Conservation (phyloP, 2,888 invertebrate genomes). For the Sympetrum striolatum region DNA sequence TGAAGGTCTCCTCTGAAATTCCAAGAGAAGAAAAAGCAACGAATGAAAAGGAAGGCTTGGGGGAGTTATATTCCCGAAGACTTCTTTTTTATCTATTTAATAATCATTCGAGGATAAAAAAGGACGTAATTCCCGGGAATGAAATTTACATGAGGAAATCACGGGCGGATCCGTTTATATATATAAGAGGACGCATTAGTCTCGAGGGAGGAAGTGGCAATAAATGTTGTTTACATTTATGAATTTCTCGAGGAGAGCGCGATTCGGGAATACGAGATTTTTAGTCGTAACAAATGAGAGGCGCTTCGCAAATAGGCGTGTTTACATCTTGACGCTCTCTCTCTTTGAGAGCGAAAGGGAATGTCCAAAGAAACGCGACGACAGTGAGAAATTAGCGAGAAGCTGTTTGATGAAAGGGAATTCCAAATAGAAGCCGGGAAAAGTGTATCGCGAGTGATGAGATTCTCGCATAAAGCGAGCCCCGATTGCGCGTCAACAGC, state of each 20-base stretch:
- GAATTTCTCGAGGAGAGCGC: no score
- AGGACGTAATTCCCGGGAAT: not conserved
- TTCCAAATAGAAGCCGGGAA: not conserved
- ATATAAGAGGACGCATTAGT: no score
- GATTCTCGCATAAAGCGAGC: not conserved
- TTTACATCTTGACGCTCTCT: no score
- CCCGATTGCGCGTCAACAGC: not conserved
- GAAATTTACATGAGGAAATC: not conserved
- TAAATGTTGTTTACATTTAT: no score
- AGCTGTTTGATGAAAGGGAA: conserved; percentile 22
- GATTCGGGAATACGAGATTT: not conserved
- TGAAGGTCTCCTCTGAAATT: not conserved
- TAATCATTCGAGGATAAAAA: not conserved
- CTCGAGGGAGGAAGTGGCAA: no score
- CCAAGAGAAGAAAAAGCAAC: not conserved
- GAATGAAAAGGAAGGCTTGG: no score
- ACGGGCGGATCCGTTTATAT: no score
- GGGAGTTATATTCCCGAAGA: not conserved
- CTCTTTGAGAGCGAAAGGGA: not conserved
- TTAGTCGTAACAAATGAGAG: not conserved
- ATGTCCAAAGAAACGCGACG: not conserved
- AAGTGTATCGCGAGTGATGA: not conserved
- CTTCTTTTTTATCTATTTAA: not conserved
- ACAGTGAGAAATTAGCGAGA: not conserved
- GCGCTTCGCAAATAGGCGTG: no score